Evolutionary conservation across 2,797 vertebrate species (phyloP), one percentile per base, ranked within the genome.

Genomic region (Sitta carolinensis): DNA sequence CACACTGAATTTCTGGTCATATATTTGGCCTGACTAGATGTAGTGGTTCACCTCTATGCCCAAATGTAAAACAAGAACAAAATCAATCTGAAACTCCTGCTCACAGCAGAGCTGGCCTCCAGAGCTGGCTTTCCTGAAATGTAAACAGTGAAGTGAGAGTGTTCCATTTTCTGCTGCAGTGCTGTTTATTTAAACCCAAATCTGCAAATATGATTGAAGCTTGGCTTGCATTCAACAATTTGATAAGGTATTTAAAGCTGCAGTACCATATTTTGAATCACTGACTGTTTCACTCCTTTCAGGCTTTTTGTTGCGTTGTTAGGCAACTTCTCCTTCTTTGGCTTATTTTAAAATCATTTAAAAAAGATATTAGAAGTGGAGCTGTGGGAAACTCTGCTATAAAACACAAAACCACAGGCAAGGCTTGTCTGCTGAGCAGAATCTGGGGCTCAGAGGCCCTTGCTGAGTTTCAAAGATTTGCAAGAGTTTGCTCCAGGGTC

Each of bases 161-260:
- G 38, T 70, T 94, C 51, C 70, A 83, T 94, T 95, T 94, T 87
- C 84, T 90, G 75, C 91, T 88, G 51, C 86, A 78, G 32, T 62
- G 36, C 13, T 91, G 82, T 91, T 96, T 95, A 86, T 80, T 95
- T 93, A 94, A 96, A 94, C 19, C 3, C 40, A 84, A 83, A 94
- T 87, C 87, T 80, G 50, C 11, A 96, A 96, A 91, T 84, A 88
- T 77, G 90, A 92, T 93, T 96, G 85, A 97, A 91, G 78, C 62
- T 84, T 96, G 91, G 83, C 90, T 91, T 70, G 48, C 14, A 61
- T 90, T 92, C 94, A 92, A 78, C 22, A 76, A 90, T 89, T 85
- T 74, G 82, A 85, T 93, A 92, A 30, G 32, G 36, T 84, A 87
- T 92, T 89, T 93, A 92, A 91, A 78, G 30, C 12, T 81, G 47